Evolutionary conservation across 2,888 invertebrate species (phyloP).

Genomic region (Ochropleura leucogaster): DNA sequence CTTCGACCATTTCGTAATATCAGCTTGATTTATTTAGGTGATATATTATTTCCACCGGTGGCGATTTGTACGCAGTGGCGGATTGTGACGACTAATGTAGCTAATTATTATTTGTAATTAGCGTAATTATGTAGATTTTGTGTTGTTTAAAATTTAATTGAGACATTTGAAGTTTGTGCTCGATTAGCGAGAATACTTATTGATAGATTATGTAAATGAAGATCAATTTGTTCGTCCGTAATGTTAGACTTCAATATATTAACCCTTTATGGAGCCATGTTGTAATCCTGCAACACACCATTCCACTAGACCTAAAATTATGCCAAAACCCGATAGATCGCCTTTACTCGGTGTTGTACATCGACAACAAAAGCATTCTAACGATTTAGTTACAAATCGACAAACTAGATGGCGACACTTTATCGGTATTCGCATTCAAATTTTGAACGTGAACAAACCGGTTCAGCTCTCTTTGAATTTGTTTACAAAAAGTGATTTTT

Average conservation of each 20-base stretch:
- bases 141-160: slow-evolving; percentile 33
- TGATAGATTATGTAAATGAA: background rate
- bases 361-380: no score
- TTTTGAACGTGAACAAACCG: no score
- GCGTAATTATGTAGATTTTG: slow-evolving; percentile 10
- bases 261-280: no score
- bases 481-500: no score
- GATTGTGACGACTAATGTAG: slow-evolving; percentile 2
- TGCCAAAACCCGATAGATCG: no score
- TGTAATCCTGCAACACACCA: no score
- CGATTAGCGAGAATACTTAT: background rate
- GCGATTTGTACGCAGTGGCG: slow-evolving; percentile 17
- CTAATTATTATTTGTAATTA: slow-evolving; percentile 8
- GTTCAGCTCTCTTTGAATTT: no score
- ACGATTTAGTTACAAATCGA: no score
- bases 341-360: no score
- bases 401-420: no score
- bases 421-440: no score
- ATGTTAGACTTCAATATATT: background rate
- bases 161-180: background rate
- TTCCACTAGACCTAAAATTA: no score
- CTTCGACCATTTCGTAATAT: slow-evolving; percentile 67
- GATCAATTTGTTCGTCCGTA: background rate
- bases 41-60: slow-evolving; percentile 57
- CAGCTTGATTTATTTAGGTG: slow-evolving; percentile 47